A percentile compares a stretch with the other conserved stretches of the same genome.
Evolutionary conservation across 2,888 invertebrate genomes (phyloP).

Genomic region (Nomada flava): DNA sequence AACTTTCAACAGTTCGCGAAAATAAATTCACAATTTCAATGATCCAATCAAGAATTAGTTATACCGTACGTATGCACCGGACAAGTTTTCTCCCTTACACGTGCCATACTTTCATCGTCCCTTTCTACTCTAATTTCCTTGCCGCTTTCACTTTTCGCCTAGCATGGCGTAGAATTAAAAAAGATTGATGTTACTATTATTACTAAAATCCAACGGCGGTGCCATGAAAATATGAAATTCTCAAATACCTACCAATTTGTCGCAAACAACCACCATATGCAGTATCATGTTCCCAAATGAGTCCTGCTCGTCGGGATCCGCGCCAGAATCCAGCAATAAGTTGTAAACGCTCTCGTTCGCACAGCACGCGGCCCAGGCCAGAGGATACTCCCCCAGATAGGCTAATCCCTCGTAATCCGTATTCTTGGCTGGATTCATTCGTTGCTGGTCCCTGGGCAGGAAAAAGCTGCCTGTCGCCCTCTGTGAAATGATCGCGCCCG

Average conservation of each 20-base stretch:
- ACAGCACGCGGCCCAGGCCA: constrained; percentile 99
- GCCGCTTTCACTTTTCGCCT: too few relatives aligned
- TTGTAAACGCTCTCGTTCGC: constrained; percentile 99
- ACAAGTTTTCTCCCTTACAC: too few relatives aligned
- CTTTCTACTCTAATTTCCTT: too few relatives aligned
- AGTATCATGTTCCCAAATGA: constrained; percentile 99
- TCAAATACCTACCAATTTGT: constrained; percentile 91
- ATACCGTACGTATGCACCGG: too few relatives aligned
- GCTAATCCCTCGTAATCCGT: constrained; percentile 98
- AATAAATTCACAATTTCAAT: too few relatives aligned
- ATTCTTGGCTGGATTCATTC: constrained; percentile 89
- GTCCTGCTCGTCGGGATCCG: constrained; percentile 98
- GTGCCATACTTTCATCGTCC: too few relatives aligned
- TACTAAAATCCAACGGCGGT: too few relatives aligned
- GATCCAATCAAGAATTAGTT: too few relatives aligned
- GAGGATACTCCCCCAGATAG: constrained; percentile 98
- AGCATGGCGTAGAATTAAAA: too few relatives aligned
- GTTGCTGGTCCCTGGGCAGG: constrained; percentile 96
- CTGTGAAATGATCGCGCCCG: constrained; percentile 96
- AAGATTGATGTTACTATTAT: too few relatives aligned
- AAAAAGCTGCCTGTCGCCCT: constrained; percentile 98
- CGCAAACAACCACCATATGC: constrained; percentile 99
- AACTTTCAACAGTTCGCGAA: too few relatives aligned
- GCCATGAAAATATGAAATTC: background rate
- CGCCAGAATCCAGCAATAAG: constrained; percentile 94